phyloP scores from a whole-genome alignment of 2,797 vertebrate genomes.

The Pelobates cultripes region DNA sequence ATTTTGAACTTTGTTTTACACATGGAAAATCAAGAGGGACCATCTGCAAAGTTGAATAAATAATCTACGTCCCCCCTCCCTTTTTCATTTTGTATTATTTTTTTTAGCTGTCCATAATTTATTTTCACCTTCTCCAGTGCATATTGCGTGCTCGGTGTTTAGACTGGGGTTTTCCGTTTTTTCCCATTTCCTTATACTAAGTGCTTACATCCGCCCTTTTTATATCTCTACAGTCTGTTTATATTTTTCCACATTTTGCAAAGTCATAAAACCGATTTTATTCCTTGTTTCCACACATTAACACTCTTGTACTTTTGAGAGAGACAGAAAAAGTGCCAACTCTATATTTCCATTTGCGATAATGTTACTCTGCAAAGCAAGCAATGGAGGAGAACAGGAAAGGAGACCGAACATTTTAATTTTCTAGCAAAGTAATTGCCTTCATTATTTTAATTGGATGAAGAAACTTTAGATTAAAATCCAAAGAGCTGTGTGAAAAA shows the following conservation, averaged over 20 bases:
- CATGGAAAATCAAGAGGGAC: too few relatives aligned
- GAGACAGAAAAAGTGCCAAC: neutral
- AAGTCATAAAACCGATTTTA: neutral
- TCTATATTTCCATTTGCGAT: constrained; percentile 6
- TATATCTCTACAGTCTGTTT: neutral
- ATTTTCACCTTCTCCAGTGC: too few relatives aligned
- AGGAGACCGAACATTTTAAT: neutral
- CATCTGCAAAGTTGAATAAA: too few relatives aligned
- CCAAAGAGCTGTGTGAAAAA: neutral
- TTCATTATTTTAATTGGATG: constrained; percentile 12
- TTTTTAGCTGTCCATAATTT: too few relatives aligned
- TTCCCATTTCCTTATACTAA: too few relatives aligned
- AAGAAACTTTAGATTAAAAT: constrained; percentile 15
- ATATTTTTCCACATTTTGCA: neutral
- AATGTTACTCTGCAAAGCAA: neutral
- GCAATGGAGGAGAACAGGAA: neutral
- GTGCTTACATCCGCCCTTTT: neutral
- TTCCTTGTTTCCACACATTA: neutral
- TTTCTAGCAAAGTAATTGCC: constrained; percentile 11
- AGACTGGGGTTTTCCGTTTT: too few relatives aligned
- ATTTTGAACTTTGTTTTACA: too few relatives aligned
- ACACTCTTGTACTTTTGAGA: neutral
- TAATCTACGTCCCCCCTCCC: too few relatives aligned
- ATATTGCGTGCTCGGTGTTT: too few relatives aligned
- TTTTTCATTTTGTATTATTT: too few relatives aligned